phyloP scores from a whole-genome alignment of 2,113 vertebrate genomes.

The Willisornis vidua region DNA sequence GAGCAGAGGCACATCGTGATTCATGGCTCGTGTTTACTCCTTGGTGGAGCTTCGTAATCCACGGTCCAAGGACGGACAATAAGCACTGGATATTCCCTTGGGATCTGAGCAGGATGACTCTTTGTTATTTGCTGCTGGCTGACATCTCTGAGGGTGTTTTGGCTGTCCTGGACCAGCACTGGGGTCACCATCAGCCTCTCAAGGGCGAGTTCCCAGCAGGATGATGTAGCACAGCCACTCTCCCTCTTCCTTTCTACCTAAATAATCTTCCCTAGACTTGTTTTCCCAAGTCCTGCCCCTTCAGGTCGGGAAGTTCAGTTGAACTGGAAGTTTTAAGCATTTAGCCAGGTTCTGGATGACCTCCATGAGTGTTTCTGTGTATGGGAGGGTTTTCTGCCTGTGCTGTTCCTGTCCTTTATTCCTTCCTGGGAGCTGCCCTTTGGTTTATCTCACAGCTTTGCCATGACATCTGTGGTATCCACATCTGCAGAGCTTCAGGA shows the following conservation, averaged over 20 bases:
- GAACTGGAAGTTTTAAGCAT: not conserved
- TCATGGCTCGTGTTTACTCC: not conserved
- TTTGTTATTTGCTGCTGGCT: not conserved
- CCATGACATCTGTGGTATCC: fast-evolving
- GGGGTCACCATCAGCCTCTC: not conserved
- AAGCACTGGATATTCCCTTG: not conserved
- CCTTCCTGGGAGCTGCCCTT: not conserved
- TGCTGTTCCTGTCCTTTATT: not conserved
- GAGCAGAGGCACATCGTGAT: not conserved
- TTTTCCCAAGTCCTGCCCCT: not conserved
- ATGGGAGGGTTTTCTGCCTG: not conserved
- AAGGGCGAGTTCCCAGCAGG: fast-evolving
- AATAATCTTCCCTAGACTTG: not conserved
- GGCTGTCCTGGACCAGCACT: not conserved
- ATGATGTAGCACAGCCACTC: not conserved
- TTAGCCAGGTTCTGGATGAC: not conserved
- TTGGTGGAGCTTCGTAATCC: not conserved
- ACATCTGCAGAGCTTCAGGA: not conserved
- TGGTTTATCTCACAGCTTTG: not conserved
- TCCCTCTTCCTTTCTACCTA: not conserved
- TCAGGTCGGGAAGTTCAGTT: not conserved
- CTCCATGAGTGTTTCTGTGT: not conserved
- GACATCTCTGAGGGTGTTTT: not conserved
- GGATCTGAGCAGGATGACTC: not conserved
- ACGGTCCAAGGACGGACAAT: not conserved